A percentile compares a stretch with the other conserved stretches of the same genome.
Conservation (phyloP, 2,797 vertebrate species). For the Falco naumanni region DNA sequence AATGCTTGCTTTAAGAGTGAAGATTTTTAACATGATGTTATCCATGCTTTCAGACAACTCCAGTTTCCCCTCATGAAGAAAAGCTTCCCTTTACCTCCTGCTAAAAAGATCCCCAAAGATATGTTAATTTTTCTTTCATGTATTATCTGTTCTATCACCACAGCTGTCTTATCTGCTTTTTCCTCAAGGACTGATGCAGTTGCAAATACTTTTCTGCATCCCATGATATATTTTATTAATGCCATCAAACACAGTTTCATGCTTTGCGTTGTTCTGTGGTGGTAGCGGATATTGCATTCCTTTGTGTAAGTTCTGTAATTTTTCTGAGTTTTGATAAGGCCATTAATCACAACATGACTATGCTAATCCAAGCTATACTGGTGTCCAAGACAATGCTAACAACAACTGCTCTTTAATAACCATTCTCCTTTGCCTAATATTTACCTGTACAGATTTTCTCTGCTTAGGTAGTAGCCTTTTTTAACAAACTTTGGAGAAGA, state of each 20-base stretch:
- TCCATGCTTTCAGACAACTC: background rate
- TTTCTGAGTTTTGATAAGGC: slow-evolving; percentile 22
- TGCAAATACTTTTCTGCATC: background rate
- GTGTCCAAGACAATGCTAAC: background rate
- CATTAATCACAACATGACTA: slow-evolving; percentile 36
- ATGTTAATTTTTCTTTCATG: slow-evolving; percentile 36
- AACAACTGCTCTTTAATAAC: background rate
- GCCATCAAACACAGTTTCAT: slow-evolving; percentile 24
- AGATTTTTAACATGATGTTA: background rate
- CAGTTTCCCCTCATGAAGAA: background rate
- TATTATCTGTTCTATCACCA: slow-evolving; percentile 12
- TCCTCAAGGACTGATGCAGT: slow-evolving; percentile 12
- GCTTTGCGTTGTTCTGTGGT: background rate
- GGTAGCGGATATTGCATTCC: background rate
- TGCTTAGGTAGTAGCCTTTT: background rate
- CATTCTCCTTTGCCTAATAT: background rate
- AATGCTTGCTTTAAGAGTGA: background rate
- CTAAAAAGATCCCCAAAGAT: slow-evolving; percentile 12
- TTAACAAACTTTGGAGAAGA: background rate
- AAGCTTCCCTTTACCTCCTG: background rate
- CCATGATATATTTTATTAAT: slow-evolving; percentile 34
- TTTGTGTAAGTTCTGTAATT: slow-evolving; percentile 27
- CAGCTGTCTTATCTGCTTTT: background rate
- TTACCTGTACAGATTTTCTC: background rate
- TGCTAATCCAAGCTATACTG: background rate